Conservation (phyloP, 2,888 invertebrate species). For the Campoplex nolae region DNA sequence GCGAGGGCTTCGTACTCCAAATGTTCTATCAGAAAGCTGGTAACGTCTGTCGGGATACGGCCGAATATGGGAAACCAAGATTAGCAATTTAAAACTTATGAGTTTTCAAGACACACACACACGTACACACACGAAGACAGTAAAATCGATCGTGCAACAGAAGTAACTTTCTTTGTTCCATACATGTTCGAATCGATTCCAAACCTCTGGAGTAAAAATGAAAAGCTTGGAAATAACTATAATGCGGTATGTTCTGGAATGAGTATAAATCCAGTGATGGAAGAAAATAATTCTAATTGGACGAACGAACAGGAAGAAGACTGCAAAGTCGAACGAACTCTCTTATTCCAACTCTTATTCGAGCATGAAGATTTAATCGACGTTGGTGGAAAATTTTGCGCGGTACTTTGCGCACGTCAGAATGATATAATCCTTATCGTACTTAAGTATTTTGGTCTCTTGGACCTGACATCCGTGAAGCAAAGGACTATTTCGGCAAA, state of each 20-base stretch:
- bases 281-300: neutral
- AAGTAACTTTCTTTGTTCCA: neutral
- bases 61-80: neutral
- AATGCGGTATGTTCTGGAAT: neutral
- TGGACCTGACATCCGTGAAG: conserved; percentile 16
- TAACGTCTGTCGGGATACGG: neutral
- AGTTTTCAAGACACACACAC: neutral
- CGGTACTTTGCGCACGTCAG: conserved; percentile 35
- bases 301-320: neutral
- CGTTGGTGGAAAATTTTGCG: conserved; percentile 33
- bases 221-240: neutral
- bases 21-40: neutral
- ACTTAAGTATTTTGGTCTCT: conserved; percentile 36
- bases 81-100: neutral
- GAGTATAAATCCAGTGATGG: neutral
- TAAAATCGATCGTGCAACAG: neutral
- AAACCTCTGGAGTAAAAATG: neutral
- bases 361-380: conserved; percentile 51
- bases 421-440: conserved; percentile 51
- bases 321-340: neutral
- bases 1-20: neutral
- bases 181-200: neutral
- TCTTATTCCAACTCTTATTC: neutral
- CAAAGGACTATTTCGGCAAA: conserved; percentile 42
- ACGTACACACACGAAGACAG: neutral